These are phyloP conservation scores for Lissonota sp. DNA, from an alignment of 2,888 invertebrate genomes.

Conservation along the genomic window DNA sequence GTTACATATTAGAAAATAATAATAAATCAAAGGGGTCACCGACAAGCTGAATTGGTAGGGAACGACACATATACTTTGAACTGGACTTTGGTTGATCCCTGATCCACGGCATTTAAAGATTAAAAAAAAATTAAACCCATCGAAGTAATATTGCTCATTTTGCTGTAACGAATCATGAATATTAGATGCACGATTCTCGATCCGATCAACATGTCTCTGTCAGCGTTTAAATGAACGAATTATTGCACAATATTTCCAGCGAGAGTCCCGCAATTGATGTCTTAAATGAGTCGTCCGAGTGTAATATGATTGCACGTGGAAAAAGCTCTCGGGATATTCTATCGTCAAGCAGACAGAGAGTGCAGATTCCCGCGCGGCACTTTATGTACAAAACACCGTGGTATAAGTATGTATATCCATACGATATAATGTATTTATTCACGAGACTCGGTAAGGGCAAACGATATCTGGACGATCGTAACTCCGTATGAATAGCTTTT, in stretches of 20 bases:
- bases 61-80: too few relatives aligned
- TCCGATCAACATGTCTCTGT: constrained; percentile 28
- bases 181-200: background rate
- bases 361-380: constrained; percentile 23
- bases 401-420: constrained; percentile 29
- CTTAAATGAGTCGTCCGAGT: constrained; percentile 67
- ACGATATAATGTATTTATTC: constrained; percentile 54
- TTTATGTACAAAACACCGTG: background rate
- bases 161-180: too few relatives aligned
- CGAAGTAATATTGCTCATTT: too few relatives aligned
- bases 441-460: constrained; percentile 64
- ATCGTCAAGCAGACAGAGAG: constrained; percentile 51
- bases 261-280: background rate
- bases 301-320: constrained; percentile 29
- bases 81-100: too few relatives aligned
- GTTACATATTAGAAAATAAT: too few relatives aligned
- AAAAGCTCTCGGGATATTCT: constrained; percentile 52
- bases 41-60: too few relatives aligned
- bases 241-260: constrained; percentile 12
- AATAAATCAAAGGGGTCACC: too few relatives aligned
- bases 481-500: constrained; percentile 70
- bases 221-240: constrained; percentile 53
- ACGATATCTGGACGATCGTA: constrained; percentile 70
- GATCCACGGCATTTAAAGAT: too few relatives aligned
- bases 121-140: too few relatives aligned